These are phyloP conservation scores for Anguilla megastoma DNA, from an alignment of 2,797 vertebrate species.

Conservation along the genomic window DNA sequence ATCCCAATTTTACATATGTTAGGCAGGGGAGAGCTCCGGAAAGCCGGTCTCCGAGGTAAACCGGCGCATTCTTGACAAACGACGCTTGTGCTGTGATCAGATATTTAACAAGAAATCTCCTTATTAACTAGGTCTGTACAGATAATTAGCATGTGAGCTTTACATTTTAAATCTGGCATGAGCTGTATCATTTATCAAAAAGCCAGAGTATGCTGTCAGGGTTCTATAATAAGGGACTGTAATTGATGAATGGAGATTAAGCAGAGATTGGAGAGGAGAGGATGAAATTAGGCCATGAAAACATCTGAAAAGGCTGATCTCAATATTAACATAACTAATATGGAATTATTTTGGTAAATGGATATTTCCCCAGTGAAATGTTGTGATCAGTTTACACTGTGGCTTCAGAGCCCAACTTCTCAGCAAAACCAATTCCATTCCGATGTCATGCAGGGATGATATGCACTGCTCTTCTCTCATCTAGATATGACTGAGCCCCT, in stretches of 20 bases:
- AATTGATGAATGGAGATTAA: constrained; percentile 99
- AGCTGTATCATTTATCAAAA: constrained; percentile 98
- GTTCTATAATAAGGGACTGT: constrained; percentile 87
- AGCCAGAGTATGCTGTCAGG: constrained; percentile 88
- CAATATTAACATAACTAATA: constrained; percentile 90
- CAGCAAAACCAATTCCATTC: constrained; percentile 43
- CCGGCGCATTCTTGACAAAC: constrained; percentile 92
- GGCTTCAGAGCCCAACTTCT: not conserved
- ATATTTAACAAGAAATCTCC: constrained; percentile 99
- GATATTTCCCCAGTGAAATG: constrained; percentile 69
- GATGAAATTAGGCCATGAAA: constrained; percentile 84
- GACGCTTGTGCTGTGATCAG: constrained; percentile 94
- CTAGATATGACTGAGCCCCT: constrained; percentile 29
- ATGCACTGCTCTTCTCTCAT: constrained; percentile 54
- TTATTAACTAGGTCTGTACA: constrained; percentile 99
- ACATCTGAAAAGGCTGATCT: constrained; percentile 83
- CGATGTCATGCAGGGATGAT: constrained; percentile 41
- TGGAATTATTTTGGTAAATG: constrained; percentile 86
- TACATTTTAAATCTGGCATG: constrained; percentile 96
- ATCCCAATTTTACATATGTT: constrained; percentile 99
- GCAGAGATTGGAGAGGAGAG: constrained; percentile 83
- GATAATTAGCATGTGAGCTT: constrained; percentile 99
- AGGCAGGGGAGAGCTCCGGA: constrained; percentile 88
- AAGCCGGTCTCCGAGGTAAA: constrained; percentile 90
- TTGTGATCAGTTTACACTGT: constrained; percentile 46